Evolutionary conservation across 2,797 vertebrate genomes (phyloP).

Genomic region (Protonibea diacanthus): DNA sequence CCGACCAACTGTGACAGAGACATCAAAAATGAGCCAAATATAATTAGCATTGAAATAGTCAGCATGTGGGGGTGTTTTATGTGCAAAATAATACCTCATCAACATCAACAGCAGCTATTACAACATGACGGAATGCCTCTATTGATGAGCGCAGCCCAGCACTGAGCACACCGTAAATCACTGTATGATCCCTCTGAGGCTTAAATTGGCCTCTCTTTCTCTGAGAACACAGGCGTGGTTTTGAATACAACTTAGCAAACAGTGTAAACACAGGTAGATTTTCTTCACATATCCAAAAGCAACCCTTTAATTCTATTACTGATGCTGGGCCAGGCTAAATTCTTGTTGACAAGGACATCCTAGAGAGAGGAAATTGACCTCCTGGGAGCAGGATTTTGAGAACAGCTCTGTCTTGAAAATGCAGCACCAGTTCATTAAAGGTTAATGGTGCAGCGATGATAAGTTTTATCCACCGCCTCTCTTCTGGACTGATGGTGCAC

Average conservation of each 20-base stretch:
- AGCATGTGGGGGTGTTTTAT: slow-evolving; percentile 71
- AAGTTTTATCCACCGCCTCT: slow-evolving; percentile 61
- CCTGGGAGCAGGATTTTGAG: slow-evolving; percentile 51
- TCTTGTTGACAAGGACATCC: slow-evolving; percentile 53
- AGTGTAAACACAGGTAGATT: slow-evolving; percentile 23
- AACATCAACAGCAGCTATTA: slow-evolving; percentile 65
- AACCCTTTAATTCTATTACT: slow-evolving; percentile 4
- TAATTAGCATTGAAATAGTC: slow-evolving; percentile 75
- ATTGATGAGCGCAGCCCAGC: slow-evolving; percentile 57
- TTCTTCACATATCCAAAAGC: slow-evolving; percentile 20
- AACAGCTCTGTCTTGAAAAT: slow-evolving; percentile 69
- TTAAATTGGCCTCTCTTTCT: slow-evolving; percentile 24
- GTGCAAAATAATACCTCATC: slow-evolving; percentile 73
- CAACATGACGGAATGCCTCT: slow-evolving; percentile 48
- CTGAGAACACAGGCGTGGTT: slow-evolving; percentile 3
- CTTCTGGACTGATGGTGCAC: slow-evolving; percentile 58
- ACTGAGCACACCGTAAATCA: slow-evolving; percentile 49
- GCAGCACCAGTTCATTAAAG: slow-evolving; percentile 71
- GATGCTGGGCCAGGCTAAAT: slow-evolving; percentile 34
- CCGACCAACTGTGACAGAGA: slow-evolving; percentile 59
- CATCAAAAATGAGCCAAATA: slow-evolving; percentile 62
- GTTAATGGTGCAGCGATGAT: slow-evolving; percentile 74
- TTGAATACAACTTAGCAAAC: slow-evolving; percentile 31
- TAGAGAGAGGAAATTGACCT: slow-evolving; percentile 34
- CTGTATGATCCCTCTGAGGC: slow-evolving; percentile 39